Evolutionary conservation across 1,140 invertebrate genomes (phyloP).

Genomic region (Pachyrhynchus sulphureomaculatus): DNA sequence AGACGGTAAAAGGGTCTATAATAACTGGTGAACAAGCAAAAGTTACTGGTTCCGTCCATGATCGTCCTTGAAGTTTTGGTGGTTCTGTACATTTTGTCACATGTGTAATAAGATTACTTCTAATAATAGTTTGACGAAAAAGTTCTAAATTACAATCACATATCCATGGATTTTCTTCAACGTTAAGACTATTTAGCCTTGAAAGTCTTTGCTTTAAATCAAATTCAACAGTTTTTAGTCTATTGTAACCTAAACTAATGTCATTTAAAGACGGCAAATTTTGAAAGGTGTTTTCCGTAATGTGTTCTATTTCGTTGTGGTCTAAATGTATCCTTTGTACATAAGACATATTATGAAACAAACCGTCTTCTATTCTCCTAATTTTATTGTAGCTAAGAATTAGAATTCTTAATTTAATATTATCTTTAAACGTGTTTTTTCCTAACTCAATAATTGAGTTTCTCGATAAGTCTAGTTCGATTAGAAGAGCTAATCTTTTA

Average conservation of each 20-base stretch:
- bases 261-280: constrained; percentile 66
- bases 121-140: constrained; percentile 75
- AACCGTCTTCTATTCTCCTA: constrained; percentile 66
- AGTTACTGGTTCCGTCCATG: constrained; percentile 71
- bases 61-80: constrained; percentile 60
- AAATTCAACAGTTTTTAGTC: constrained; percentile 55
- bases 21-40: constrained; percentile 85
- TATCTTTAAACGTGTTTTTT: constrained; percentile 69
- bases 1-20: constrained; percentile 55
- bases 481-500: constrained; percentile 72
- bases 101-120: constrained; percentile 68
- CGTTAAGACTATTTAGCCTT: constrained; percentile 70
- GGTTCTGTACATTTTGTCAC: constrained; percentile 73
- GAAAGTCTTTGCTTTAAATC: constrained; percentile 53
- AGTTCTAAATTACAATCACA: constrained; percentile 82
- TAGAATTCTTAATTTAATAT: constrained; percentile 67
- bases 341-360: constrained; percentile 73
- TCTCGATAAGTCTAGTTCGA: constrained; percentile 80
- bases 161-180: constrained; percentile 83
- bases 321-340: constrained; percentile 76
- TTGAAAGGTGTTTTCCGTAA: constrained; percentile 72
- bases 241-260: constrained; percentile 72
- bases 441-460: constrained; percentile 72
- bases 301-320: constrained; percentile 67
- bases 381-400: constrained; percentile 73